Evolutionary conservation across 2,113 vertebrate species (phyloP).

Genomic region (Oncorhynchus tshawytscha): DNA sequence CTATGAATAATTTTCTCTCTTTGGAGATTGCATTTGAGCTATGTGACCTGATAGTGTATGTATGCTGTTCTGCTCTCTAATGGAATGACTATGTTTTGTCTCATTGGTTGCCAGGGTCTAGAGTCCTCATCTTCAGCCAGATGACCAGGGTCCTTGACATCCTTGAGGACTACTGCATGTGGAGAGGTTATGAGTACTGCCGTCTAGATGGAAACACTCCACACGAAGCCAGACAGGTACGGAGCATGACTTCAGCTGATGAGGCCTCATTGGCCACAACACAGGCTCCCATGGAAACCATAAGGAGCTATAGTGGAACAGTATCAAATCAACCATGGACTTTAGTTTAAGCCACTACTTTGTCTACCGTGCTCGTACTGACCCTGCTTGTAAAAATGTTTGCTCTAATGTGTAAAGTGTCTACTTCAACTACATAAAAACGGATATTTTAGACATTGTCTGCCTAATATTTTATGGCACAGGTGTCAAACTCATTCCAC

Average conservation of each 20-base stretch:
- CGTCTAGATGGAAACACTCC: slow-evolving; percentile 86
- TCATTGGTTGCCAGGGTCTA: slow-evolving; percentile 70
- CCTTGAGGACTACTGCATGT: slow-evolving; percentile 90
- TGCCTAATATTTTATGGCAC: neutral
- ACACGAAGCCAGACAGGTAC: slow-evolving; percentile 86
- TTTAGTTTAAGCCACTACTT: too few species aligned
- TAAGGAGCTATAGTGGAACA: neutral
- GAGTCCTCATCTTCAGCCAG: slow-evolving; percentile 87
- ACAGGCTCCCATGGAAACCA: too few species aligned
- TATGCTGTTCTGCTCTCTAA: neutral
- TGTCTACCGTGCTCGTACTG: too few species aligned
- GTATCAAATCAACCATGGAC: neutral
- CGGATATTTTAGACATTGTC: too few species aligned
- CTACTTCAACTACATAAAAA: too few species aligned
- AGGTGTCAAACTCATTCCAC: neutral
- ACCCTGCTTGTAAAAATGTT: too few species aligned
- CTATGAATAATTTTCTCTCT: neutral
- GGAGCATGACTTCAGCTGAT: slow-evolving; percentile 20
- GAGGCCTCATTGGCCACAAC: too few species aligned
- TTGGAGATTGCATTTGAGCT: neutral
- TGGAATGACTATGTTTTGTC: neutral
- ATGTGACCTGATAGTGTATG: neutral
- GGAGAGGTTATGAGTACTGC: slow-evolving; percentile 87
- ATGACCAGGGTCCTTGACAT: slow-evolving; percentile 89
- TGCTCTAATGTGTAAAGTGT: too few species aligned